phyloP scores from a whole-genome alignment of 2,113 vertebrate species.

The Pangasianodon hypophthalmus region DNA sequence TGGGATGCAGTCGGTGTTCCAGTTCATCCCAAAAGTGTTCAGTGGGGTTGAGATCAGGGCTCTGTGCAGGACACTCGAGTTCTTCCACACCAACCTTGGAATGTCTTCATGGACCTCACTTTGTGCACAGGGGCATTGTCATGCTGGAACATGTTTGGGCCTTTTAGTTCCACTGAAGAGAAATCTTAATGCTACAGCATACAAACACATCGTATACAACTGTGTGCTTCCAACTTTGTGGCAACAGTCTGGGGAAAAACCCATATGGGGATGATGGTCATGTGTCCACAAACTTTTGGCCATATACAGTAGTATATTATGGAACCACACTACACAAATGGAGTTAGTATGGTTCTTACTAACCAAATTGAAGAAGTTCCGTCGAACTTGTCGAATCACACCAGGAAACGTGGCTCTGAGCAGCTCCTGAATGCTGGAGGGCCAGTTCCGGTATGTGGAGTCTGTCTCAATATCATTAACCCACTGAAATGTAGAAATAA shows the following conservation, averaged over 20 bases:
- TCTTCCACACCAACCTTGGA: no score
- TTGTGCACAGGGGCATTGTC: neutral
- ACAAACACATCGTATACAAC: neutral
- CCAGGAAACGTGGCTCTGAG: slow-evolving; percentile 84
- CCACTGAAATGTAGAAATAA: slow-evolving; percentile 77
- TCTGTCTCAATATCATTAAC: slow-evolving; percentile 93
- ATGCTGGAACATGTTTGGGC: neutral
- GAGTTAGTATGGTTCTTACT: slow-evolving; percentile 55
- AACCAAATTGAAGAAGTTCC: slow-evolving; percentile 94
- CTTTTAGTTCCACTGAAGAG: neutral
- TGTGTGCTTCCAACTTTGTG: neutral
- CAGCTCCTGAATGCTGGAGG: slow-evolving; percentile 84
- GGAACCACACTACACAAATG: neutral
- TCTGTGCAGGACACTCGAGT: neutral
- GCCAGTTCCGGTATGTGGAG: slow-evolving; percentile 82
- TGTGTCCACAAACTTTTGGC: neutral
- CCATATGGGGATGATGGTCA: neutral
- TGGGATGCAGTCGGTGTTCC: neutral
- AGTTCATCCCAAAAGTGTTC: neutral
- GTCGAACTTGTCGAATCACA: slow-evolving; percentile 84
- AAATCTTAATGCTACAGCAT: neutral
- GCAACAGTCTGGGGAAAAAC: neutral
- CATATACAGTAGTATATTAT: neutral
- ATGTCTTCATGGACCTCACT: neutral
- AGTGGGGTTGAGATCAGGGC: neutral